Percentiles rank a stretch among this genome's conserved stretches.
phyloP scores from a whole-genome alignment of 2,113 vertebrate species.

The Octodon degus region DNA sequence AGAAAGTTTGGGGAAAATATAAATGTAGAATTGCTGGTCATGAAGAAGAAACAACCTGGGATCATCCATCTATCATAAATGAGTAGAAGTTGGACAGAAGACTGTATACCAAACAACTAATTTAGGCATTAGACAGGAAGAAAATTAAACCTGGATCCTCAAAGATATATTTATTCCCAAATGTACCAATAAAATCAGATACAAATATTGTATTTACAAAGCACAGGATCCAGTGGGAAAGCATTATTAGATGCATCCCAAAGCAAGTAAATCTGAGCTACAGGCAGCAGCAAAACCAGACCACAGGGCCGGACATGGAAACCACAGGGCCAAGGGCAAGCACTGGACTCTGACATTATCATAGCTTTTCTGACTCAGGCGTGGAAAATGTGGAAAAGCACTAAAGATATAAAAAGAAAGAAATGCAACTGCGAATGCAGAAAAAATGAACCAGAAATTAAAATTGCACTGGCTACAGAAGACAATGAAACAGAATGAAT shows the following conservation, averaged over 20 bases:
- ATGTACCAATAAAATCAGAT: background rate
- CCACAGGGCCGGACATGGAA: background rate
- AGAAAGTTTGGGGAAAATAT: slow-evolving; percentile 6
- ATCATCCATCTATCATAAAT: background rate
- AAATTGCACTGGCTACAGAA: background rate
- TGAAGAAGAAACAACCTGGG: background rate
- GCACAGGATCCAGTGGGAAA: background rate
- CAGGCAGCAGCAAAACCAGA: background rate
- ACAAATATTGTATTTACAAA: background rate
- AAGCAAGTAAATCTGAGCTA: background rate
- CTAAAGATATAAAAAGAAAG: background rate
- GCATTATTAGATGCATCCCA: background rate
- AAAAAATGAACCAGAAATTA: background rate
- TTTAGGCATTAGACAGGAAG: background rate
- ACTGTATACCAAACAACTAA: background rate
- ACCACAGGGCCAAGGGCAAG: background rate
- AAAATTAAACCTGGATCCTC: background rate
- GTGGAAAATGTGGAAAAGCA: background rate
- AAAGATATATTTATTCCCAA: background rate
- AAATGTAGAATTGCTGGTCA: background rate
- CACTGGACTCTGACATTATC: background rate
- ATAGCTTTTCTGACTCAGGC: background rate
- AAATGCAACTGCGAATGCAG: background rate
- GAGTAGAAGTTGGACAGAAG: background rate
- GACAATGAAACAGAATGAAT: background rate